Evolutionary conservation across 2,113 vertebrate species (phyloP).

Genomic region (Microcebus griseorufus): DNA sequence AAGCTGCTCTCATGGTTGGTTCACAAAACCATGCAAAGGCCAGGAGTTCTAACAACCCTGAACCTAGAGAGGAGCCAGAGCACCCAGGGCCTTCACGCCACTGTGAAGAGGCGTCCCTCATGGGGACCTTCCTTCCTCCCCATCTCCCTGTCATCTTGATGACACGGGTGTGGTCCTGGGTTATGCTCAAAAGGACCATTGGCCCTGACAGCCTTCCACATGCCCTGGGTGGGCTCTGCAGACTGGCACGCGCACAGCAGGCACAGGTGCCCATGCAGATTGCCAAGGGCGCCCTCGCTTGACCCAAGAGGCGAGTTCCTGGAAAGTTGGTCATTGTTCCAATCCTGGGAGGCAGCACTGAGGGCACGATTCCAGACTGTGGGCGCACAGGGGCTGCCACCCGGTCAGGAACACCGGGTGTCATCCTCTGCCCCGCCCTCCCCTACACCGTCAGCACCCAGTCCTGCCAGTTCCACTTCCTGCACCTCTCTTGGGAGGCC

Average conservation of each 20-base stretch:
- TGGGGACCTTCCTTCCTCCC: background rate
- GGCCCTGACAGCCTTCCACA: background rate
- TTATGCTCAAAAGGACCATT: background rate
- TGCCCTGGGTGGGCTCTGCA: background rate
- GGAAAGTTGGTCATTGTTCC: background rate
- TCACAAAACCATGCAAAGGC: background rate
- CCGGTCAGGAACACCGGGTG: background rate
- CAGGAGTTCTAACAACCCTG: background rate
- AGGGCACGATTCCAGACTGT: background rate
- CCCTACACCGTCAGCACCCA: background rate
- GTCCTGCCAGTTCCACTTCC: background rate
- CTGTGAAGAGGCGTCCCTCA: background rate
- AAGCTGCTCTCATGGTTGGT: background rate
- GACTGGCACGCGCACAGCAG: background rate
- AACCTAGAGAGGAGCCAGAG: background rate
- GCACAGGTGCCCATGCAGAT: background rate
- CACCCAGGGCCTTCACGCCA: fast-evolving
- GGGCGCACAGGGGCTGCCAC: background rate
- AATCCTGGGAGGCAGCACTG: background rate
- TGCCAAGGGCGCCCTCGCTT: background rate
- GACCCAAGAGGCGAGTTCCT: background rate
- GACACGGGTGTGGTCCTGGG: background rate
- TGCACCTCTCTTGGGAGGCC: background rate
- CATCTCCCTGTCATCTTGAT: background rate
- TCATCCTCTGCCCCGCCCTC: background rate